Base-by-base conservation (phyloP, 2,888 invertebrate species). In the Dorcus hopei region DNA sequence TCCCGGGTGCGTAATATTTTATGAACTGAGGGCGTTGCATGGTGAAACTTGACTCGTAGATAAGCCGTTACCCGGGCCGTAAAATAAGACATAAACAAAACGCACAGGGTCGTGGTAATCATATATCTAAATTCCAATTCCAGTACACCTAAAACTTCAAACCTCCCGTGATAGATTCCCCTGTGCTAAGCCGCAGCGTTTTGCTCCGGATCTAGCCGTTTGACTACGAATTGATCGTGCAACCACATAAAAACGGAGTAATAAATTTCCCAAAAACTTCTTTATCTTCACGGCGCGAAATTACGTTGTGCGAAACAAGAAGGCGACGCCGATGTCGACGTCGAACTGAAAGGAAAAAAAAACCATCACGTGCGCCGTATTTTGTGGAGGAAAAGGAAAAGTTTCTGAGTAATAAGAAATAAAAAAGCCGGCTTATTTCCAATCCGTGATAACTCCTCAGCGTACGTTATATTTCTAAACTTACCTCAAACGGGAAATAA, bases 401-500 rank as follows among this genome's bases (percentile, higher is more conserved):
- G 42, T 42, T 11, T 11, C 16, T 42, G 42, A 8, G 26, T 19
- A 47, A 48, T 39, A 48, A 39, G 23, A 23, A 47, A 47, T 54
- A 40, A 54, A 48, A 19, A n/a, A 47, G 50, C n/a, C 19, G 19
- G 55, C 59, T 54, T 41, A 59, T 55, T 50, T 47, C 48, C 54
- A 41, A 49, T 55, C 40, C 42, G 38, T 19, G 64, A 58, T 40
- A 61, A 49, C 56, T 67, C 65, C 52, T 59, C 57, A 23, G 58
- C 60, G 42, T 51, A 59, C 39, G 49, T 64, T 47, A 63, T 63
- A 33, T 33, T 33, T 33, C 26, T 6, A 33, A 33, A 33, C 26
- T 33, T 7, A 33, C 26, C 26, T 33, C 26, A 33, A 33, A 33
- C 26, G 6, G 26, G 26, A 33, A 33, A 33, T 33, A 33, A 19